Percentiles rank a stretch among this genome's conserved stretches.
Evolutionary conservation across 2,888 invertebrate genomes (phyloP).

Genomic region (Linnaemya tessellans): DNA sequence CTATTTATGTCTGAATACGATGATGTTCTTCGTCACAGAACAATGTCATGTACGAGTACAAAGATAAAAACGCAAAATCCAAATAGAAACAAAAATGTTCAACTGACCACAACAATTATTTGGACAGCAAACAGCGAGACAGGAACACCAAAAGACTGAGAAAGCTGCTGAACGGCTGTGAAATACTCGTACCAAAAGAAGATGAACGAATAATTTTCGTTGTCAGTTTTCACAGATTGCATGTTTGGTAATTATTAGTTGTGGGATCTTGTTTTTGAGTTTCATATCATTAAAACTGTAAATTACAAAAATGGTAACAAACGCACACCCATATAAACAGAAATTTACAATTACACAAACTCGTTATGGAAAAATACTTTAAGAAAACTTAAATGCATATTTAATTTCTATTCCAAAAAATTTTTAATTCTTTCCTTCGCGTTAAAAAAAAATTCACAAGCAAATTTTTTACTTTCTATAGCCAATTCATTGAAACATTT

Average conservation of each 20-base stretch:
- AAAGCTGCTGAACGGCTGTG: neutral
- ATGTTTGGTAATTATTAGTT: conserved; percentile 79
- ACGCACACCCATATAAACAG: neutral
- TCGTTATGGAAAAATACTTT: neutral
- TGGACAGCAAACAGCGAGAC: conserved; percentile 15
- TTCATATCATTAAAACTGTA: conserved; percentile 23
- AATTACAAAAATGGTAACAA: conserved; percentile 7
- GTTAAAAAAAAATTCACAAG: neutral
- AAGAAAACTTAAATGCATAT: neutral
- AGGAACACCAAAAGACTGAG: conserved; percentile 1
- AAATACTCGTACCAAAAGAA: neutral
- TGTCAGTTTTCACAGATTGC: conserved; percentile 73
- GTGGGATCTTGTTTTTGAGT: conserved; percentile 56
- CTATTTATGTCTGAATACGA: conserved; percentile 28
- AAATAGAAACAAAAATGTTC: conserved; percentile 13
- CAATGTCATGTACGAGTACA: conserved; percentile 35
- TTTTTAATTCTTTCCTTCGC: neutral
- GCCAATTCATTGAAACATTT: conserved; percentile 22
- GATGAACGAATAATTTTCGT: conserved; percentile 11
- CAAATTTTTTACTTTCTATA: conserved; percentile 51
- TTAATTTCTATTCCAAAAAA: neutral
- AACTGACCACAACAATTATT: conserved; percentile 60
- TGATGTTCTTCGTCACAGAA: conserved; percentile 55
- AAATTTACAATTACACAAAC: neutral
- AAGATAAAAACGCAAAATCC: neutral